Evolutionary conservation across 2,113 vertebrate species (phyloP).

Genomic region (Larimichthys crocea): DNA sequence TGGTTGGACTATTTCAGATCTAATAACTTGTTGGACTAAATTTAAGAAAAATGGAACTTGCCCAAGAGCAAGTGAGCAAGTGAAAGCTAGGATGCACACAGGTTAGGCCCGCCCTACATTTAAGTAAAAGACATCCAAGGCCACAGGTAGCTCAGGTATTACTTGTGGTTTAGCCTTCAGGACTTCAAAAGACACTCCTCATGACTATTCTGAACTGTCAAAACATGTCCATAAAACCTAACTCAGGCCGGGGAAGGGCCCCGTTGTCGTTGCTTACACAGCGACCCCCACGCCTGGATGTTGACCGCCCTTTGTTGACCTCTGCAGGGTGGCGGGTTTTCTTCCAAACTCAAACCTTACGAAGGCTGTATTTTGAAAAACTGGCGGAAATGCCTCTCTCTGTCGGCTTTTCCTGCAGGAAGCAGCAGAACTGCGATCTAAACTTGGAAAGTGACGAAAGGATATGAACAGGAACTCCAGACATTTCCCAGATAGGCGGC

Average conservation of each 20-base stretch:
- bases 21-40: neutral
- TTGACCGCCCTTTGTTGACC: constrained; percentile 66
- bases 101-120: constrained; percentile 28
- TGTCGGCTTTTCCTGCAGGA: constrained; percentile 77
- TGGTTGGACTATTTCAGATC: neutral
- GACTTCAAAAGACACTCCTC: constrained; percentile 72
- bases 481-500: constrained; percentile 76
- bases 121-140: constrained; percentile 26
- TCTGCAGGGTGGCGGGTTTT: constrained; percentile 48
- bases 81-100: constrained; percentile 35
- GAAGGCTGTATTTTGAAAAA: constrained; percentile 64
- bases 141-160: constrained; percentile 64
- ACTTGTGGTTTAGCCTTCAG: constrained; percentile 60
- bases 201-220: constrained; percentile 65
- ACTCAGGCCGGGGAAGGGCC: constrained; percentile 20
- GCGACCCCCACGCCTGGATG: constrained; percentile 45
- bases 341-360: constrained; percentile 18
- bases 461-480: constrained; percentile 79
- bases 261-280: constrained; percentile 9
- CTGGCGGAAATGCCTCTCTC: constrained; percentile 81
- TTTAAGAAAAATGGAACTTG: neutral
- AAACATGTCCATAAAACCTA: constrained; percentile 69
- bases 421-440: constrained; percentile 80
- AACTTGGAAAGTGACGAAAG: constrained; percentile 83
- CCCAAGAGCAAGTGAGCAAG: neutral